Evolutionary conservation across 2,888 invertebrate genomes (phyloP), one percentile per base, ranked within the genome.

Genomic region (Physocephala rufipes): DNA sequence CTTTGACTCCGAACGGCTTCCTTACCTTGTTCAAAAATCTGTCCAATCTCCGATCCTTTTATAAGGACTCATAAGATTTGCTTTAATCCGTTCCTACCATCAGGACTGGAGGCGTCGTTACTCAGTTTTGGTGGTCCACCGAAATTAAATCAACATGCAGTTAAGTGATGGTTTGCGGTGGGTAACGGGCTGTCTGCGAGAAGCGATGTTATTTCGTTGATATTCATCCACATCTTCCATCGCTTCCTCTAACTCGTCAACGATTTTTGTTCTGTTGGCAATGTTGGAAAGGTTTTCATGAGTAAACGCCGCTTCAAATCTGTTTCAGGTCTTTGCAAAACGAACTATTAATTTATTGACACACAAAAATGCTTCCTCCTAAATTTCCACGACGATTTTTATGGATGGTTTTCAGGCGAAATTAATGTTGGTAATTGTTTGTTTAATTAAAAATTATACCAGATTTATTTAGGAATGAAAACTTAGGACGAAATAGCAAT

Each of bases 131-230:
- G 36, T 36, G 47, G 43, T 45, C 0, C 45, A 24, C n/a, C 51
- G 24, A 45, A 74, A 74, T 73, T 68, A 68, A 74, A 74, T 74
- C 74, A 74, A 72, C 74, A 74, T 73, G 49, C 65, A 47, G 67
- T 69, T 65, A 62, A 66, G 69, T 28, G 63, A 58, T 15, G 65
- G 26, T 43, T 30, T 55, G 26, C 26, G 64, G 49, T 59, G 53
- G 58, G 47, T 21, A 49, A n/a, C 21, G 19, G 30, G 63, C 63
- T 66, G 55, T n/a, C 47, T 53, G 30, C 53, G 67, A 9, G 53
- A 66, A 67, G 15, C 53, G 67, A 49, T 16, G 9, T 5, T n/a
- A n/a, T n/a, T n/a, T n/a, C n/a, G n/a, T n/a, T n/a, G n/a, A n/a
- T 13, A 61, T 30, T 15, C 2, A 28, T 61, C n/a, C 2, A 12